phyloP scores from a whole-genome alignment of 1,140 invertebrate species.

The Orchestia grillus region DNA sequence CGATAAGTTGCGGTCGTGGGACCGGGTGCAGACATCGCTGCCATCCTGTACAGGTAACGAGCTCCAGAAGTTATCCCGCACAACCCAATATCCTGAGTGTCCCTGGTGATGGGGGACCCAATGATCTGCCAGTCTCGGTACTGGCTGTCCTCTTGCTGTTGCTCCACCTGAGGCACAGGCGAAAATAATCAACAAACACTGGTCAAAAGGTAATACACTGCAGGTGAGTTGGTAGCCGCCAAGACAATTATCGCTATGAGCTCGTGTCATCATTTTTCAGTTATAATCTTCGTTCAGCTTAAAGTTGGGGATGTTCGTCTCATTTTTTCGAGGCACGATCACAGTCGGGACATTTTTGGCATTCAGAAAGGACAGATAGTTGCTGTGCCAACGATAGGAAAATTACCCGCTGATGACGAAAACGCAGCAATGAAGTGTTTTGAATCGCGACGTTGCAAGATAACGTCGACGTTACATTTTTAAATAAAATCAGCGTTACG shows the following conservation, averaged over 20 bases:
- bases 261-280: background rate
- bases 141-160: slow-evolving; percentile 26
- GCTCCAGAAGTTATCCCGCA: slow-evolving; percentile 59
- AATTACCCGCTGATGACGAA: too few relatives aligned
- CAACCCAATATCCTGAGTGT: slow-evolving; percentile 61
- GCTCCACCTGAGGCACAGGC: background rate
- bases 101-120: slow-evolving; percentile 60
- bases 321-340: too few relatives aligned
- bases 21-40: slow-evolving; percentile 62
- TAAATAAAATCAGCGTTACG: too few relatives aligned
- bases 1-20: slow-evolving; percentile 62
- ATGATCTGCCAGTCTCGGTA: slow-evolving; percentile 57
- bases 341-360: too few relatives aligned
- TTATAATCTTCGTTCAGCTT: too few relatives aligned
- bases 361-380: too few relatives aligned
- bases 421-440: background rate
- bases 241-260: background rate
- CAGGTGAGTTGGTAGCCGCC: background rate
- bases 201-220: background rate
- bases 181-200: background rate
- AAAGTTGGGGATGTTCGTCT: too few relatives aligned
- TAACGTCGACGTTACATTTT: too few relatives aligned
- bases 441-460: too few relatives aligned
- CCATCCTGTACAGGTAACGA: slow-evolving; percentile 60
- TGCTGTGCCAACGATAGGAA: too few relatives aligned